Percentiles rank a stretch among this genome's conserved stretches.
Conservation (phyloP, 2,888 invertebrate species). For the Andrena flavipes region DNA sequence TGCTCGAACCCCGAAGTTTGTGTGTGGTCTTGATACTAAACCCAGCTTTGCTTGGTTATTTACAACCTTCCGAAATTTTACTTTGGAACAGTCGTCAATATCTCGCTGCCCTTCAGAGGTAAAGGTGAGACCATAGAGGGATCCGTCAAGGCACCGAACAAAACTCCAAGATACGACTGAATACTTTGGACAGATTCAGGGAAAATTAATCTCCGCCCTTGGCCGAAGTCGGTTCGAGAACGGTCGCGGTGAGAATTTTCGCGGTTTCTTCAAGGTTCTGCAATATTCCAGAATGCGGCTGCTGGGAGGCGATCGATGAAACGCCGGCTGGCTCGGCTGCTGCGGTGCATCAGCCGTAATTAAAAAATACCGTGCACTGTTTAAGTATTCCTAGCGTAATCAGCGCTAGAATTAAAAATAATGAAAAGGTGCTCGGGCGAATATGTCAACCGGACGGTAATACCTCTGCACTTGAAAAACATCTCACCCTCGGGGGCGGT, state of each 20-base stretch:
- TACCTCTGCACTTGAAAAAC: conserved; percentile 5
- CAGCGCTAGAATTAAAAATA: conserved; percentile 79
- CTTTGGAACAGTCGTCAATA: no score
- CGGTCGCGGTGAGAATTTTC: conserved; percentile 48
- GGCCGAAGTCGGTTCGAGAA: neutral
- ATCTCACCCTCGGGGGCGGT: neutral
- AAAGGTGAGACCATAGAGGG: no score
- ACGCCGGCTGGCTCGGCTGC: conserved; percentile 36
- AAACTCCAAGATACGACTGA: neutral
- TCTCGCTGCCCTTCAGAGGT: no score
- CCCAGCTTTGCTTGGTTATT: neutral
- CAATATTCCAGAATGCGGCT: conserved; percentile 40
- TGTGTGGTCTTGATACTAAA: neutral
- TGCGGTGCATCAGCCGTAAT: conserved; percentile 79
- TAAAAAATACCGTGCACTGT: conserved; percentile 80
- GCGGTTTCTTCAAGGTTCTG: conserved; percentile 53
- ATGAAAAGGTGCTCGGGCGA: conserved; percentile 67
- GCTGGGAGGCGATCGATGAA: conserved; percentile 44
- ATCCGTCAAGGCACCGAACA: no score
- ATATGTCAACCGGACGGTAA: conserved; percentile 55
- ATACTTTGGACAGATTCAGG: neutral
- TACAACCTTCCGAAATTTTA: no score
- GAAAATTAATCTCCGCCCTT: conserved; percentile 40
- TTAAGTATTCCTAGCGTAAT: conserved; percentile 80
- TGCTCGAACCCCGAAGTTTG: neutral